Conservation (phyloP, 2,113 vertebrate species). For the Atrichornis clamosus region DNA sequence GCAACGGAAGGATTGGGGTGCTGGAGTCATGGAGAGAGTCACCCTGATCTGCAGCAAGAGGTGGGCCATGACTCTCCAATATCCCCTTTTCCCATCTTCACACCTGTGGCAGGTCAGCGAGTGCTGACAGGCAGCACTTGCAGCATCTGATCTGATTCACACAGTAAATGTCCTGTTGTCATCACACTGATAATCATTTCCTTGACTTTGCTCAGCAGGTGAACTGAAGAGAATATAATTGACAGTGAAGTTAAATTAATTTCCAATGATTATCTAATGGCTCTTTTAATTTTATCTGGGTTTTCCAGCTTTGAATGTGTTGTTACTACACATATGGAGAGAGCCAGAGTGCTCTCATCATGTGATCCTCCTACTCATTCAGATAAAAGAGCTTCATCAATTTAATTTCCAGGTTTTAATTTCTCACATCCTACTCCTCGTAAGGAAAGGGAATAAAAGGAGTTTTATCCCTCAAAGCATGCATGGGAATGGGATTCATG, state of each 20-base stretch:
- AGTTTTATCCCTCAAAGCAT: rapidly evolving
- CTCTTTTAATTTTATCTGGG: neutral
- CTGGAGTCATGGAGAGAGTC: neutral
- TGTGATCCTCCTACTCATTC: neutral
- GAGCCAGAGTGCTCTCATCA: neutral
- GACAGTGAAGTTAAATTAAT: neutral
- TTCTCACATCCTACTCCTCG: neutral
- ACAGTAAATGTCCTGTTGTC: neutral
- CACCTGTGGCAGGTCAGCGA: neutral
- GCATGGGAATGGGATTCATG: neutral
- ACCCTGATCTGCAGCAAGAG: neutral
- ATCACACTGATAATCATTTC: neutral
- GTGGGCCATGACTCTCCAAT: neutral
- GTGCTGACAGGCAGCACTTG: neutral
- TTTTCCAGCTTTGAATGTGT: neutral
- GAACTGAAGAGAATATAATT: neutral
- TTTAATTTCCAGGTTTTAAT: neutral
- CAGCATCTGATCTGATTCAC: neutral
- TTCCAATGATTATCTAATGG: neutral
- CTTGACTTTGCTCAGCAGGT: neutral
- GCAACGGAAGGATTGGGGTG: neutral
- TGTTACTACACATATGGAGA: neutral
- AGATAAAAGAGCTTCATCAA: neutral
- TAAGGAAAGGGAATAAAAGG: neutral
- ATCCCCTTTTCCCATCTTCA: neutral